Evolutionary conservation across 1,140 invertebrate genomes (phyloP), one percentile per base, ranked within the genome.

Genomic region (Acromyrmex charruanus): DNA sequence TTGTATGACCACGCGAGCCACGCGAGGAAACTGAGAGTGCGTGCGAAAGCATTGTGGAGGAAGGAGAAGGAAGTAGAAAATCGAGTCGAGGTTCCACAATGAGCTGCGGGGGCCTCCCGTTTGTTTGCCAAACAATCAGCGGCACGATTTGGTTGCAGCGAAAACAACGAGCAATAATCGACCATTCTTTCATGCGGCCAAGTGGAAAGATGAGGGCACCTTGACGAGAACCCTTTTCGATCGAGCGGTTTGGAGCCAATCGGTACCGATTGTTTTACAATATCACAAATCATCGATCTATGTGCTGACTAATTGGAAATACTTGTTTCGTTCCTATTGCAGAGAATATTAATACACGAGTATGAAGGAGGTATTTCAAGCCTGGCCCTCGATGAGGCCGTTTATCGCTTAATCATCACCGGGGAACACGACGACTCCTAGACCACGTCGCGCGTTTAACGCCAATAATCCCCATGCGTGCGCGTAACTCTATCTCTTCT

Each of bases 61-160:
- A n/a, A 7, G n/a, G n/a, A 39, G 49, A 39, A n/a, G 44, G 59
- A 81, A 31, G 68, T 68, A 12, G 39, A 68, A 85, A 87, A 88
- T 53, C 77, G 84, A 91, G 75, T 79, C 75, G 75, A 85, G 89
- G 2, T 9, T 4, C 44, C 81, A 88, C 87, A 88, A 90, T 90
- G 74, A 87, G 65, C 85, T 51, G 68, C 74, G 72, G 69, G 75
- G 79, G 80, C 63, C 35, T 21, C 53, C n/a, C 86, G 69, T 90
- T 89, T 89, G 89, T 91, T 91, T 91, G 90, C 71, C 89, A 93
- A 92, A 92, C 90, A 92, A 92, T 91, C 88, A 85, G 31, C 63
- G 49, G 31, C 55, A 39, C 35, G 72, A 35, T 66, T 72, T 71
- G 63, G 14, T 51, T 65, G 82, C 55, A 68, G 63, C 66, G 86